These are phyloP conservation scores for Drosophila erecta DNA, from an alignment of 1,140 invertebrate species.

Conservation along the genomic window DNA sequence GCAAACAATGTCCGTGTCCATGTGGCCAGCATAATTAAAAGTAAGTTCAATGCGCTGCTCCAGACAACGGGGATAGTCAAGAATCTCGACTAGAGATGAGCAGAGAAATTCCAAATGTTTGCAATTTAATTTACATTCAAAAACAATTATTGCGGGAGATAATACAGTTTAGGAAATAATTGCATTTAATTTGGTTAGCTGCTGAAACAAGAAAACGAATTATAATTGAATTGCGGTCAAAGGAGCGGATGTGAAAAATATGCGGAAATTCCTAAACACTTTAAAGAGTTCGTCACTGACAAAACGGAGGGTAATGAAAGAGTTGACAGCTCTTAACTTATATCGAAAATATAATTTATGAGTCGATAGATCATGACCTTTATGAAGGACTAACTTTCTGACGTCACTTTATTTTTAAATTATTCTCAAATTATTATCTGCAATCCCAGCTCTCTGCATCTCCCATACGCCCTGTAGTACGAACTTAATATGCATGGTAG, in stretches of 20 bases:
- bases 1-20: conserved; percentile 72
- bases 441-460: conserved; percentile 9
- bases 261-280: neutral
- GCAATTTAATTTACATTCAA: conserved; percentile 45
- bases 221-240: conserved; percentile 7
- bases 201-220: conserved; percentile 1
- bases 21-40: conserved; percentile 76
- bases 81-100: conserved; percentile 35
- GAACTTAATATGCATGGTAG: conserved; percentile 59
- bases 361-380: too few relatives aligned
- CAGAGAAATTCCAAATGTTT: conserved; percentile 35
- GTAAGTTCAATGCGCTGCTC: conserved; percentile 73
- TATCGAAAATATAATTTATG: too few relatives aligned
- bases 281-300: neutral
- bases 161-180: conserved; percentile 29
- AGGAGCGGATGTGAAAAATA: neutral
- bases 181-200: conserved; percentile 1
- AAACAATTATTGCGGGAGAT: conserved; percentile 28
- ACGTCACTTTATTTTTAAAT: too few relatives aligned
- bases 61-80: conserved; percentile 21
- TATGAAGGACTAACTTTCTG: too few relatives aligned
- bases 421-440: too few relatives aligned
- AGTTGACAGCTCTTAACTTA: too few relatives aligned
- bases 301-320: neutral
- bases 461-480: conserved; percentile 43